Base-by-base conservation (phyloP, 2,113 vertebrate species). In the Seriola dumerili region DNA sequence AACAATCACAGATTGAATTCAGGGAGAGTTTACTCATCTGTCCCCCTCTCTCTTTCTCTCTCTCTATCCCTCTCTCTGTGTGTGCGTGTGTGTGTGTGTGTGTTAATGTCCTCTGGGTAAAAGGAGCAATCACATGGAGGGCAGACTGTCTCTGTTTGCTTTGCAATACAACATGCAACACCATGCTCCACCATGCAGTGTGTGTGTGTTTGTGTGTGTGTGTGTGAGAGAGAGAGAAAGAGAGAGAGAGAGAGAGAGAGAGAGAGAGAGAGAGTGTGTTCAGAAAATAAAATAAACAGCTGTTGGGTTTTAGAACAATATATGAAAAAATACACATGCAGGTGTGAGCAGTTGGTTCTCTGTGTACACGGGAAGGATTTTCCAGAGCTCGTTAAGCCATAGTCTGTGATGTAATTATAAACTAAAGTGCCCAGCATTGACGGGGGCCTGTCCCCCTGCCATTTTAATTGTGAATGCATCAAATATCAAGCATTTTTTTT, bases 1-100 rank as follows among this genome's bases (percentile, higher is more conserved):
- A 88, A 88, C 83, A 89, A 81, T 86, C 77, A 83, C 72, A 89
- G 84, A 89, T 89, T 89, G 84, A 83, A 89, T 89, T 83, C 83
- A 76, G 77, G 67, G 86, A 85, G 67, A 84, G 87, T 86, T 89
- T 86, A 81, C 73, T 76, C 80, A 81, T 73, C 73, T 84, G 80
- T 46, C 61, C 8, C 38, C 8, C 38, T 38, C 38, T 8, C 1
- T 38, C 38, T 8, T 8, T 38, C 38, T 8, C 38, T 38, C 38
- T 8, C 38, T 38, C 38, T 8, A 5, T 38, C 38, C 8, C 40
- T 42, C 40, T 42, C 40, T 2, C 40, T 42, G 2, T 42, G 7
- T 42, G 29, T 40, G 59, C 40, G 42, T 21, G 54, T 34, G 34
- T 34, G 10, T 12, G 5, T 19, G 57, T 67, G 58, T 74, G 78